A percentile compares a stretch with the other conserved stretches of the same genome.
These are phyloP conservation scores for Dasyornis broadbenti DNA, from an alignment of 2,113 vertebrate genomes.

Conservation along the genomic window DNA sequence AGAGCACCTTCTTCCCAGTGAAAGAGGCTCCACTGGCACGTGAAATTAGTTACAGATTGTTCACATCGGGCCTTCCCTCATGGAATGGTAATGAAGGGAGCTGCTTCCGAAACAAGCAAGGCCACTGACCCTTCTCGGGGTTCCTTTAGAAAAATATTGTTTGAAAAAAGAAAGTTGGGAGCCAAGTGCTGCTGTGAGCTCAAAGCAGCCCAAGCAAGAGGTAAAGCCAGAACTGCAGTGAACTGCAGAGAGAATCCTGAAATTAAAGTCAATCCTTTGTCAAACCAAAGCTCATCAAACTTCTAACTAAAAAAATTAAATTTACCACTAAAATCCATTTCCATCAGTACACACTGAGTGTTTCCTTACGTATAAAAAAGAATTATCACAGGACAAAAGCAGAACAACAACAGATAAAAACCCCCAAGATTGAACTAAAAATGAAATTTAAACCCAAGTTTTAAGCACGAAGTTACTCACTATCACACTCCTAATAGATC, in stretches of 20 bases:
- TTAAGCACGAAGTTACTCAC: neutral
- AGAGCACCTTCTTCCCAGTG: neutral
- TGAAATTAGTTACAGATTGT: constrained; percentile 44
- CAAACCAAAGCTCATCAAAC: neutral
- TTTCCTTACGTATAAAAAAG: neutral
- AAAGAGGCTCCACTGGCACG: neutral
- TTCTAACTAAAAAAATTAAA: neutral
- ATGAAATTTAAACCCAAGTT: neutral
- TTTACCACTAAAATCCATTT: neutral
- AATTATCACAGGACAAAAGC: neutral
- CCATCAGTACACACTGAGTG: neutral
- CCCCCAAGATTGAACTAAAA: neutral
- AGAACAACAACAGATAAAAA: accelerated
- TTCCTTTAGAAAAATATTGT: neutral
- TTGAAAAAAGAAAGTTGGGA: neutral
- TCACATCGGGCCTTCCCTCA: neutral
- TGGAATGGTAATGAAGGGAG: neutral
- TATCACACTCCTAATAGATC: accelerated
- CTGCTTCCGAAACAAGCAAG: constrained; percentile 13
- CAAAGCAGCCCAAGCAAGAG: neutral
- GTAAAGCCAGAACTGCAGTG: neutral
- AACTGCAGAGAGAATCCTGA: neutral
- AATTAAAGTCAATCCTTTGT: neutral
- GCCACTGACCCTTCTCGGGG: neutral
- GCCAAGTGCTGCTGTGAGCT: accelerated